Percentiles rank a stretch among this genome's conserved stretches.
Evolutionary conservation across 37 sponge, comb jelly and placozoan genomes (phyloP).

Genomic region (Theonella swinhoei): DNA sequence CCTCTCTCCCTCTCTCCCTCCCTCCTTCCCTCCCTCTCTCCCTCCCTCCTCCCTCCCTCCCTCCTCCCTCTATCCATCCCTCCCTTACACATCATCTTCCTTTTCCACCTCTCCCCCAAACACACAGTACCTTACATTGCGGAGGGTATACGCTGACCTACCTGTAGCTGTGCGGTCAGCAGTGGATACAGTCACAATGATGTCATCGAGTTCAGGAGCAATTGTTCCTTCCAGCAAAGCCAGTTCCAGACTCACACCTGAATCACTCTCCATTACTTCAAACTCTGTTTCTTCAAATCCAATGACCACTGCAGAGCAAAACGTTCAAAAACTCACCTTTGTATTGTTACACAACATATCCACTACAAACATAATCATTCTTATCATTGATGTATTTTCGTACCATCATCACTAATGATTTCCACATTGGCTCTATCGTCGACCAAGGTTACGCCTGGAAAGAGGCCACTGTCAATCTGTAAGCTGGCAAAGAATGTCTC

Average conservation of each 20-base stretch:
- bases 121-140: no score
- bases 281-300: neutral
- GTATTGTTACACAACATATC: neutral
- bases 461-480: neutral
- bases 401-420: neutral
- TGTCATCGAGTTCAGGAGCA: neutral
- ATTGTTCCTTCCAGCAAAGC: neutral
- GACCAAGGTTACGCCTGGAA: neutral
- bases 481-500: neutral
- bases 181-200: neutral
- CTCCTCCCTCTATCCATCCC: no score
- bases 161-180: neutral
- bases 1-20: no score
- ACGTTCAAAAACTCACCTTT: neutral
- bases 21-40: no score
- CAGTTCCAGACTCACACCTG: neutral
- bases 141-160: no score
- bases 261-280: neutral
- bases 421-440: neutral
- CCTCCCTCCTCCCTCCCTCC: no score
- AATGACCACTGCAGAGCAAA: neutral
- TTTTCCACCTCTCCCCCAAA: no score
- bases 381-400: neutral
- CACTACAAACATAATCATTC: neutral
- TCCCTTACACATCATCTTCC: no score